Percentiles rank a stretch among this genome's conserved stretches.
Evolutionary conservation across 2,888 invertebrate species (phyloP).

Genomic region (Dorcus parallelipipedus): DNA sequence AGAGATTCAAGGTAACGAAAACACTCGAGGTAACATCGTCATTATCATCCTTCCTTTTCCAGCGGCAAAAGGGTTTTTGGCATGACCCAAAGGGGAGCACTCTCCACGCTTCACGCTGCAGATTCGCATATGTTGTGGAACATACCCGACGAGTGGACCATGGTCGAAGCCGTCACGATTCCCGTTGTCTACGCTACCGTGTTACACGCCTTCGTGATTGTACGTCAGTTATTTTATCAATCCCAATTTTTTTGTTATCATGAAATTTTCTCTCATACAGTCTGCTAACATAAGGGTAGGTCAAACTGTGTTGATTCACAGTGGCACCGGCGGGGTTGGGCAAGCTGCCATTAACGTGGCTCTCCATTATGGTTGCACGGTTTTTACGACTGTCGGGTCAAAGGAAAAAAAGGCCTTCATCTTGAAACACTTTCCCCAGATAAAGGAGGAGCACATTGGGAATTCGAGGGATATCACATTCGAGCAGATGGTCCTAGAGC

Average conservation of each 20-base stretch:
- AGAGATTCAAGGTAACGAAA: conserved; percentile 40
- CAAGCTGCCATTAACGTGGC: conserved; percentile 72
- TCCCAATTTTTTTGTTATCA: not conserved
- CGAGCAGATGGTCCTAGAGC: conserved; percentile 76
- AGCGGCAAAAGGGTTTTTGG: conserved; percentile 67
- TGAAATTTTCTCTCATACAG: conserved; percentile 6
- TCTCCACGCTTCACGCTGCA: conserved; percentile 60
- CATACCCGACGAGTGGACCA: conserved; percentile 68
- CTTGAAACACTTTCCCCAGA: conserved; percentile 71
- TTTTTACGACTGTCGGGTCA: conserved; percentile 86
- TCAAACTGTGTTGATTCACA: conserved; percentile 51
- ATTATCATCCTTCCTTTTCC: not conserved
- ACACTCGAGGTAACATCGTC: not conserved
- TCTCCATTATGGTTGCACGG: conserved; percentile 61
- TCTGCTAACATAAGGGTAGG: conserved; percentile 19
- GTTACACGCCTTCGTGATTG: conserved; percentile 44
- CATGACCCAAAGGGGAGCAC: conserved; percentile 55
- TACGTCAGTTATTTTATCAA: too few species aligned
- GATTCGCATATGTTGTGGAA: conserved; percentile 58
- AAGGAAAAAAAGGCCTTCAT: conserved; percentile 81
- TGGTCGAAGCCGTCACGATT: conserved; percentile 72
- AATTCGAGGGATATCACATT: conserved; percentile 85
- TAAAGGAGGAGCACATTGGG: conserved; percentile 67
- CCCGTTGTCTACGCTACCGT: conserved; percentile 67
- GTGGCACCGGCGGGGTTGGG: conserved; percentile 67